Base-by-base conservation (phyloP, 2,797 vertebrate species). In the Labeo calbasu region DNA sequence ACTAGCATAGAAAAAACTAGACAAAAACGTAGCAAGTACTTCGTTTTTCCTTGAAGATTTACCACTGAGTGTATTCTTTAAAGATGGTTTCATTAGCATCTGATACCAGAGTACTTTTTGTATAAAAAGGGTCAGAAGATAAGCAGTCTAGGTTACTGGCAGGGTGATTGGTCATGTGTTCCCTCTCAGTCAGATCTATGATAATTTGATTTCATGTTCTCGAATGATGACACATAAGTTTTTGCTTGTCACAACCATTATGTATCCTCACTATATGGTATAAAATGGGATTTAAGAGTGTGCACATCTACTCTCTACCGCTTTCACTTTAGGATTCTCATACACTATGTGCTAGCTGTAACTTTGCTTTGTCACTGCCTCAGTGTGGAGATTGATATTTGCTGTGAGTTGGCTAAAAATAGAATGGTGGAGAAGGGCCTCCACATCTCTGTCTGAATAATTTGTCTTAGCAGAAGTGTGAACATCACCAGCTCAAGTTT, bases 331-430 rank as follows among this genome's bases (percentile, higher is more conserved):
- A 32, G 21, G 46, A 32, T 51, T 63, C 23, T 32, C 36, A 28
- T 8, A 23, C 25, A 23, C 19, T 50, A 13, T 14, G 1, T n/a
- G 17, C 40, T 23, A 40, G 12, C 43, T 32, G 12, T 73, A 51
- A 12, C 71, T 65, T 65, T 82, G 70, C 57, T 53, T 65, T 40
- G 57, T 61, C 83, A 73, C 36, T 65, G 9, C 23, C 51, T 65
- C 8, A 1, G 23, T 5, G 19, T 70, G 50, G 36, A 21, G 36
- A 11, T 23, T 51, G 53, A 76, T 79, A 32, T 28, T 23, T 78
- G 79, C 70, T 86, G 84, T 55, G 61, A 69, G 40, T 70, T 53
- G 55, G 72, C 57, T 87, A 85, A 65, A 85, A 83, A 89, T 66
- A 86, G 89, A 87, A 72, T 5, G 7, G 10, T 2, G 36, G 69